Percentiles rank a stretch among this genome's conserved stretches.
These are phyloP conservation scores for Lordiphosa clarofinis DNA, from an alignment of 1,140 invertebrate species.

Conservation along the genomic window DNA sequence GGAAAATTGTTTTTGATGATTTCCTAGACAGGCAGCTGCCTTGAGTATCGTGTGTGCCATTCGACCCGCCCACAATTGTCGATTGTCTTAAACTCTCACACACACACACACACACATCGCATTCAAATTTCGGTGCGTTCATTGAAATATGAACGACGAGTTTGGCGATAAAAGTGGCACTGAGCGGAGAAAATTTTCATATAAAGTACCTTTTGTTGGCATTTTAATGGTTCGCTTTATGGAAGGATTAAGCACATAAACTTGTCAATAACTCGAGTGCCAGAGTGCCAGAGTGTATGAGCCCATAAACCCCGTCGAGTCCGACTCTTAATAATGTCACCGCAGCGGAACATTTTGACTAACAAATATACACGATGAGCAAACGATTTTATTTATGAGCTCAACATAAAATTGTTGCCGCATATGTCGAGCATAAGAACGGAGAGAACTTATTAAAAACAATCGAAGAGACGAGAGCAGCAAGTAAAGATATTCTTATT, in stretches of 20 bases:
- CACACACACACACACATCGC: slow-evolving; percentile 11
- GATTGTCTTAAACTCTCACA: slow-evolving; percentile 54
- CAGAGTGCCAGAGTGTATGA: slow-evolving; percentile 38
- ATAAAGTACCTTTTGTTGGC: slow-evolving; percentile 79
- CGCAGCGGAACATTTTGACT: slow-evolving; percentile 57
- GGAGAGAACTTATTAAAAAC: slow-evolving; percentile 66
- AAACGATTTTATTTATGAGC: slow-evolving; percentile 72
- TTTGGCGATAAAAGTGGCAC: slow-evolving; percentile 59
- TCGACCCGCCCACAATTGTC: slow-evolving; percentile 57
- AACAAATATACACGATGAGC: slow-evolving; percentile 39
- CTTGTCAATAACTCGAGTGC: slow-evolving; percentile 78
- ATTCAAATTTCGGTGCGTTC: slow-evolving; percentile 73
- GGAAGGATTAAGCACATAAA: slow-evolving; percentile 78
- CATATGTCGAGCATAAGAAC: slow-evolving; percentile 51
- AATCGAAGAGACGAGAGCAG: slow-evolving; percentile 33
- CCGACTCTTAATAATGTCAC: slow-evolving; percentile 64
- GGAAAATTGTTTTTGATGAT: slow-evolving; percentile 18
- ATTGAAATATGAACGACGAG: slow-evolving; percentile 70
- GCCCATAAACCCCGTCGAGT: slow-evolving; percentile 22
- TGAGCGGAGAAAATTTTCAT: slow-evolving; percentile 64
- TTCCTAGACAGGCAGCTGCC: slow-evolving; percentile 33
- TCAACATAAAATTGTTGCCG: slow-evolving; percentile 66
- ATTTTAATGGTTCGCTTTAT: slow-evolving; percentile 76
- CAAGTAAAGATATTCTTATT: slow-evolving; percentile 48
- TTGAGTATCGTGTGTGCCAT: slow-evolving; percentile 40